Evolutionary conservation across 2,113 vertebrate species (phyloP), one percentile per base, ranked within the genome.

Genomic region (Sylvilagus bachmani): DNA sequence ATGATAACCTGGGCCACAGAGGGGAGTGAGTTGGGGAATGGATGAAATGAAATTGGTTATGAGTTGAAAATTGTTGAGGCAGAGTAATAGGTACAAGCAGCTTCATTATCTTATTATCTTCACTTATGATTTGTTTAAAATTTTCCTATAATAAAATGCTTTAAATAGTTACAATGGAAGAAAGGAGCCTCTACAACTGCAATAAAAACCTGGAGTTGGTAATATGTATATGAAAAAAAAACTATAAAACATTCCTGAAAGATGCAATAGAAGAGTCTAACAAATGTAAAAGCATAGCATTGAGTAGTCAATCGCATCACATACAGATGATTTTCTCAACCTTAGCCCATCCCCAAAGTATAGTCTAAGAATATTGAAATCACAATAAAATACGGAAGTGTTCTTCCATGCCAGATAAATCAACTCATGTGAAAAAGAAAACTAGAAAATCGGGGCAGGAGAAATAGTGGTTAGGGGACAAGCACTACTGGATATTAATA

Each of bases 91-190:
- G 12, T 64, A 74, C 3, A 24, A 86, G 25, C 33, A 86, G 24
- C 67, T 83, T 66, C 31, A 78, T 49, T 55, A 66, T 55, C 3
- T 70, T 78, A 53, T 49, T 62, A 10, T 61, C 29, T 80, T 53
- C 55, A 31, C 27, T 83, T 22, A 22, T 66, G 55, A 14, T 38
- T 38, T 87, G 21, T 55, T 93, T 77, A 62, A 86, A 77, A 70
- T 70, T 82, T 95, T 58, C 71, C 29, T 71, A 36, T 91, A 62
- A 87, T 69, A 87, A 73, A 87, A 64, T 78, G 2, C 44, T 78
- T 77, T 51, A 90, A 95, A 69, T 75, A 90, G 31, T 64, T 69
- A 81, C 81, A 81, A 70, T 70, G n/a, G 27, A 74, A 90, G 44
- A 92, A 92, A n/a, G 90, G 51, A 10, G 55, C 73, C 29, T 93